These are phyloP conservation scores for Oxycera nigricornis DNA, from an alignment of 2,888 invertebrate genomes.

Conservation along the genomic window DNA sequence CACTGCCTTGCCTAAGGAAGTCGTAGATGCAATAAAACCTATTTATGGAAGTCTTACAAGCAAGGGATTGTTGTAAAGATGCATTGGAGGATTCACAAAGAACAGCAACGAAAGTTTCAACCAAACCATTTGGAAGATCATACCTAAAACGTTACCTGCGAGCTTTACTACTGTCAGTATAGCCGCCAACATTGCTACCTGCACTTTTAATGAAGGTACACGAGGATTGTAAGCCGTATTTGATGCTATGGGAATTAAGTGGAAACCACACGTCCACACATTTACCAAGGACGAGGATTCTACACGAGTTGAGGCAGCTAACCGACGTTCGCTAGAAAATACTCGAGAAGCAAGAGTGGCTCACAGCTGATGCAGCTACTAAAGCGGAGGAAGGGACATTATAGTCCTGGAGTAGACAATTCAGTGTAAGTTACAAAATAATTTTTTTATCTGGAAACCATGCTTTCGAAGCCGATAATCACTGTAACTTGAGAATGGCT, in stretches of 20 bases:
- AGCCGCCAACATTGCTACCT: neutral
- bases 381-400: neutral
- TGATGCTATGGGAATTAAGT: neutral
- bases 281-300: neutral
- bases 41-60: neutral
- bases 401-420: neutral
- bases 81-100: neutral
- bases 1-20: slow-evolving; percentile 26
- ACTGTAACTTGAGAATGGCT: neutral
- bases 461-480: neutral
- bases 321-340: neutral
- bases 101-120: neutral
- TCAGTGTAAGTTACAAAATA: neutral
- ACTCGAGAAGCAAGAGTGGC: neutral
- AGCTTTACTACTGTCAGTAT: neutral
- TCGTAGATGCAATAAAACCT: neutral
- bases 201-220: neutral
- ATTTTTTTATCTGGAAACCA: neutral
- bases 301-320: neutral
- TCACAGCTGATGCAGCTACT: neutral
- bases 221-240: neutral
- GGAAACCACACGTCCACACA: neutral
- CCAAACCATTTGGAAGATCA: neutral
- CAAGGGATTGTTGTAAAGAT: neutral
- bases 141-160: neutral